Base-by-base conservation (phyloP, 2,888 invertebrate species). In the Halictus quadricinctus region DNA sequence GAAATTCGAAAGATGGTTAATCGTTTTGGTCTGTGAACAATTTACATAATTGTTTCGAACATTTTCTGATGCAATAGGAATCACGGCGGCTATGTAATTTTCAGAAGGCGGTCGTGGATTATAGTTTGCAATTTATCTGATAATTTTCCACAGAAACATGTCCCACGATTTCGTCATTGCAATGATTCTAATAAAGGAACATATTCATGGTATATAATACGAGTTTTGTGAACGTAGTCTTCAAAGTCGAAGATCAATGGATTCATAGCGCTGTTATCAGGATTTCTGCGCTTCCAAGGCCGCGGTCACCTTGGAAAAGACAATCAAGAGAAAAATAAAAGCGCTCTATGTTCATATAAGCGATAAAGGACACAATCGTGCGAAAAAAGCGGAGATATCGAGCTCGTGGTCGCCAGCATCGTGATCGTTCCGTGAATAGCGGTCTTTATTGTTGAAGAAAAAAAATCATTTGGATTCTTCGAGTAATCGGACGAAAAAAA, bases 381-480 rank as follows among this genome's bases (percentile, higher is more conserved):
- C 36, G n/a, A 64, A 74, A 84, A 83, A 64, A 2, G 41, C 50
- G 15, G 12, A 54, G 72, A 83, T 48, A 75, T 29, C 54, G 15
- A 7, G 15, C 25, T 6, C 21, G 46, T 36, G 21, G 21, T 43
- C 12, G 21, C 48, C 15, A 29, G 29, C 29, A 15, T 64, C 7
- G 41, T 12, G 7, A 25, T 12, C 36, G 6, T 25, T 3, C 36
- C 12, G 29, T 89, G 81, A 89, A 89, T 88, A 79, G 76, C 18
- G 41, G 58, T 88, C 88, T 86, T 90, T 86, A 76, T 89, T n/a
- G 15, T 48, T 3, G 80, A 84, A 79, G 69, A 80, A 80, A 80
- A 72, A 73, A 80, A 77, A 73, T 69, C 66, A 48, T 25, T 29
- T 2, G 46, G 13, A 41, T 48, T 75, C 15, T 72, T 83, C 72